Base-by-base conservation (phyloP, 2,888 invertebrate species). In the Encarsia formosa region DNA sequence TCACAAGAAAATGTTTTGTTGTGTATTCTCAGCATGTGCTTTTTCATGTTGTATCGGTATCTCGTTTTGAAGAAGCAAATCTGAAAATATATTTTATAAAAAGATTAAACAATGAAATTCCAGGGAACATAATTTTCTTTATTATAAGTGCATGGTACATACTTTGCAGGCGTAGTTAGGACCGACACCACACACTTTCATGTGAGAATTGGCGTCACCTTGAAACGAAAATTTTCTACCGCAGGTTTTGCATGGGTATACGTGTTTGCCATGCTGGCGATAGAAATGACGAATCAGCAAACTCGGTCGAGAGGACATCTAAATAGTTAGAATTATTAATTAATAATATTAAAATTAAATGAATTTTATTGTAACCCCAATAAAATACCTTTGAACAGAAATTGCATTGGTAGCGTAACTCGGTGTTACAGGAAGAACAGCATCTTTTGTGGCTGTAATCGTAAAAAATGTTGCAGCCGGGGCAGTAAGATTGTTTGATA, bases 11-110 rank as follows among this genome's bases (percentile, higher is more conserved):
- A 34, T 2, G 41, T 45, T 15, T 41, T 20, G 20, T 49, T 34
- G 26, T 54, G 54, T 3, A 54, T 4, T 23, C 46, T 54, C 1
- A 13, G 4, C 37, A 46, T 46, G 24, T 54, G 54, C 5, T 13
- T 11, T 6, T 9, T 5, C 8, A 54, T 16, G 24, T 49, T 53
- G 22, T 43, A 19, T 11, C 47, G 43, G 22, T 54, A 49, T 2
- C 46, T 35, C 9, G 54, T 54, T 18, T 37, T 41, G 29, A 54
- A 54, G 5, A 3, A 32, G 9, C 54, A 49, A 3, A 49, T 35
- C 15, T 11, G n/a, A n/a, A n/a, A n/a, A n/a, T n/a, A n/a, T n/a
- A n/a, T n/a, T n/a, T n/a, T n/a, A n/a, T n/a, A n/a, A n/a, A n/a
- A n/a, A n/a, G n/a, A n/a, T n/a, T n/a, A n/a, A n/a, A n/a, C n/a